phyloP scores from a whole-genome alignment of 2,113 vertebrate species.

The Orycteropus afer region DNA sequence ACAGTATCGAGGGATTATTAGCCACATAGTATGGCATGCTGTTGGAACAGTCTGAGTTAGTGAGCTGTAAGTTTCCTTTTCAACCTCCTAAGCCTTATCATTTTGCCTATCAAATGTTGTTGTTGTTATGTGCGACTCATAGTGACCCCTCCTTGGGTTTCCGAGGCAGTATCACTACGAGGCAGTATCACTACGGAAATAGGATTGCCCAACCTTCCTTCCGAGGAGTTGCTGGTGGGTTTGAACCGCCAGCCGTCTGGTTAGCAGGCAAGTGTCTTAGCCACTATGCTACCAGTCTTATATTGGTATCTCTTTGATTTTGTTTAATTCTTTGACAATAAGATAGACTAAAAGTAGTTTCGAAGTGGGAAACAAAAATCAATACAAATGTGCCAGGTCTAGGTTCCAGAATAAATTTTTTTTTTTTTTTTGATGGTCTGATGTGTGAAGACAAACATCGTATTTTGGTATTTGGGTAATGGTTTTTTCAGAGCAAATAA shows the following conservation, averaged over 20 bases:
- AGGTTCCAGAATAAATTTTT: slow-evolving; percentile 1
- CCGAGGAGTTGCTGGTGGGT: too few relatives aligned
- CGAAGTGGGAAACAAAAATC: slow-evolving; percentile 11
- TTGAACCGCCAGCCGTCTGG: too few relatives aligned
- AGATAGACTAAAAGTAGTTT: slow-evolving; percentile 21
- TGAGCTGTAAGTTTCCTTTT: background rate
- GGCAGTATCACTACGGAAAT: too few relatives aligned
- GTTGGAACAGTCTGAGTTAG: background rate
- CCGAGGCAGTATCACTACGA: too few relatives aligned
- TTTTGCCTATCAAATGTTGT: too few relatives aligned
- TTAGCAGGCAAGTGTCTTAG: too few relatives aligned
- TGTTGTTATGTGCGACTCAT: too few relatives aligned
- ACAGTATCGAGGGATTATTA: background rate
- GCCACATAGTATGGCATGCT: background rate
- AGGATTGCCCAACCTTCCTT: too few relatives aligned
- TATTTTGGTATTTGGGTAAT: background rate
- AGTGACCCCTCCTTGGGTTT: too few relatives aligned
- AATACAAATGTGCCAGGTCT: background rate
- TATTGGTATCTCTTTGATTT: background rate
- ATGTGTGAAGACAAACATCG: background rate
- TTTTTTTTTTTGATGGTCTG: background rate
- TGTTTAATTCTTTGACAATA: slow-evolving; percentile 32
- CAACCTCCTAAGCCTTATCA: background rate
- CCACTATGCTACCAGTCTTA: too few relatives aligned
- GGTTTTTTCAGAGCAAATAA: slow-evolving; percentile 35